Evolutionary conservation across 2,797 vertebrate species (phyloP), one percentile per base, ranked within the genome.

Genomic region (Myotis vivesi): DNA sequence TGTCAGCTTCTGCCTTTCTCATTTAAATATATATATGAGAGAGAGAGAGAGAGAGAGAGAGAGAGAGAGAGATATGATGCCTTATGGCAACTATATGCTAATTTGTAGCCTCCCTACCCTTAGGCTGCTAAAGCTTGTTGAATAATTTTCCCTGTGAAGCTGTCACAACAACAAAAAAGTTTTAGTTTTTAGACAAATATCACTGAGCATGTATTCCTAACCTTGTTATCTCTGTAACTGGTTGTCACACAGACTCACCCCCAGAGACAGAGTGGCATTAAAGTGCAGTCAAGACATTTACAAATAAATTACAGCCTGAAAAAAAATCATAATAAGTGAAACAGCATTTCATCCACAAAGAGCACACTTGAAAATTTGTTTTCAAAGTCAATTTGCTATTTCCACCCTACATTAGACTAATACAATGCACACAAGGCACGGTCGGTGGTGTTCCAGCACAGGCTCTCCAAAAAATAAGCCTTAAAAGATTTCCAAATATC

Each of bases 241-340:
- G 90, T 93, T 93, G 59, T 92, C 95, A 94, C 76, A 92, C 93
- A 97, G 96, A 96, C 96, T 97, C 90, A 95, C 96, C 96, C 97
- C 90, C 53, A 97, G 96, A 97, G 97, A 92, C 94, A 97, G 92
- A 96, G 90, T 94, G 90, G 85, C 96, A 97, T 97, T 97, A 96
- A 97, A 96, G 95, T 96, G 95, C 96, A 96, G 96, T 97, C 97
- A 97, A 96, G 97, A 96, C 97, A 97, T 97, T 97, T 98, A 96
- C 94, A 97, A 96, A 97, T 96, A 95, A 95, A 95, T 97, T 97
- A 97, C 92, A 97, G 86, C 80, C 97, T 94, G 97, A 97, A 96
- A 95, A 68, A 76, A 97, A 97, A 96, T 96, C 96, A 92, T 66
- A 97, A 96, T 94, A 98, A 96, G 73, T 88, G 94, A 98, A 97